phyloP scores from a whole-genome alignment of 2,797 vertebrate species.

The Cossypha caffra region DNA sequence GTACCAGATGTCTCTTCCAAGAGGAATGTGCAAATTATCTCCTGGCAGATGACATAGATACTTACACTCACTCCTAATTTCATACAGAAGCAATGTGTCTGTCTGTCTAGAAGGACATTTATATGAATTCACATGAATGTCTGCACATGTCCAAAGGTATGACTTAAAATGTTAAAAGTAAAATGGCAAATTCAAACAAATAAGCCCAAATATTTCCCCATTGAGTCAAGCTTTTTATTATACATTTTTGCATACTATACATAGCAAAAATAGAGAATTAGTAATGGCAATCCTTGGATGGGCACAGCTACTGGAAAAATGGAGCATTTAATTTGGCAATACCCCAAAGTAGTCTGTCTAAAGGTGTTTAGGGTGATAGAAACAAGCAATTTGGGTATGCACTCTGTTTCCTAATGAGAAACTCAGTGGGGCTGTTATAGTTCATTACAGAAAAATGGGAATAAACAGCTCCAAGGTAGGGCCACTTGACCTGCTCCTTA shows the following conservation, averaged over 20 bases:
- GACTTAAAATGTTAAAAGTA: not conserved
- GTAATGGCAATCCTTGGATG: not conserved
- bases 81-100: not conserved
- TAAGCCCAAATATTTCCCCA: not conserved
- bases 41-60: not conserved
- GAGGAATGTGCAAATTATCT: not conserved
- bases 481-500: not conserved
- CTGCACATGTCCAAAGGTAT: not conserved
- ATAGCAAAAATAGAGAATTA: not conserved
- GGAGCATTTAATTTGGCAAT: not conserved
- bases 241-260: not conserved
- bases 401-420: not conserved
- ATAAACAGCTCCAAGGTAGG: not conserved
- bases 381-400: not conserved
- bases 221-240: not conserved
- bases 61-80: not conserved
- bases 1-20: not conserved
- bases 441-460: not conserved
- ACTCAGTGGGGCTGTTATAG: not conserved
- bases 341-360: not conserved
- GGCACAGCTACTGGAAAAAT: not conserved
- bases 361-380: not conserved
- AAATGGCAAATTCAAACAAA: not conserved
- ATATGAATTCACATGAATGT: not conserved
- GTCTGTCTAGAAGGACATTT: not conserved